These are phyloP conservation scores for Microcebus tavaratra DNA, from an alignment of 2,113 vertebrate genomes.

Conservation along the genomic window DNA sequence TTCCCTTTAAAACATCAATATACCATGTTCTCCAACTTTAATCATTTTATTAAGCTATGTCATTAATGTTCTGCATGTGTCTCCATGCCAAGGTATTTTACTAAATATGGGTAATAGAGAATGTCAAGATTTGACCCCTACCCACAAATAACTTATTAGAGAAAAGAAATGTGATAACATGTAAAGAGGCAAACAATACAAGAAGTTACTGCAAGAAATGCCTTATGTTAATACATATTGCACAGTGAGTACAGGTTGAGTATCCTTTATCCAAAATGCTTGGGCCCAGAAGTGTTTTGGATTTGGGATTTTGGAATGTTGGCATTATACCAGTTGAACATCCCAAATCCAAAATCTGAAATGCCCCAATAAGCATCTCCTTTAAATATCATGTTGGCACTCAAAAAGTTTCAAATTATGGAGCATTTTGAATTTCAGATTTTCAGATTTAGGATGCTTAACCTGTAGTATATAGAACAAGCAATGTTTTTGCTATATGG, in stretches of 20 bases:
- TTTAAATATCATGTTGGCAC: background rate
- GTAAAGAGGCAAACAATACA: background rate
- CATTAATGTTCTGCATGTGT: background rate
- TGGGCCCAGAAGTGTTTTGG: background rate
- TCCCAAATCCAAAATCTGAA: background rate
- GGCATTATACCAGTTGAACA: background rate
- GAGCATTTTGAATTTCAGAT: background rate
- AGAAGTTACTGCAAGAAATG: background rate
- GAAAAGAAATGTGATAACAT: background rate
- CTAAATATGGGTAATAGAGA: background rate
- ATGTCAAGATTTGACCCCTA: background rate
- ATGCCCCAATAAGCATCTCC: background rate
- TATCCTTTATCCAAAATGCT: background rate
- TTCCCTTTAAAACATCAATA: slow-evolving; percentile 13
- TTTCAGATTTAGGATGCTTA: background rate
- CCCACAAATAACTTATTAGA: background rate
- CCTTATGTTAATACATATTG: background rate
- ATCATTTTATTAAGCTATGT: background rate
- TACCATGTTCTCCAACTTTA: background rate
- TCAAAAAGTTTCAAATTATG: background rate
- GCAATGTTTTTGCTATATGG: background rate
- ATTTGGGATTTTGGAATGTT: background rate
- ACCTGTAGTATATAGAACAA: background rate
- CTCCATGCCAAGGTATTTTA: background rate
- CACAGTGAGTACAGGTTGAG: background rate